These are phyloP conservation scores for Eleutherodactylus coqui DNA, from an alignment of 2,797 vertebrate species.

Conservation along the genomic window DNA sequence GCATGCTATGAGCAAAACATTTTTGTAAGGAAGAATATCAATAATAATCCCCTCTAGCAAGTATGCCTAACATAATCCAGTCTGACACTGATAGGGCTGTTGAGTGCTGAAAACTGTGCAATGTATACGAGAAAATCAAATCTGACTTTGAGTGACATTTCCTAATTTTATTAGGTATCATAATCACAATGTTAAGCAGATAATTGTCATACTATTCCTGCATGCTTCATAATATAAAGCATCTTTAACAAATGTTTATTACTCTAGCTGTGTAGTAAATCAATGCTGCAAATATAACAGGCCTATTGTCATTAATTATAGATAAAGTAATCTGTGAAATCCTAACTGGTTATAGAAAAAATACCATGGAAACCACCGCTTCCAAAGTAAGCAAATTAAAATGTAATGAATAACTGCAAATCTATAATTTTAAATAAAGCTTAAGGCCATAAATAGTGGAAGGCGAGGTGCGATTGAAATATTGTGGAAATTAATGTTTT, in stretches of 20 bases:
- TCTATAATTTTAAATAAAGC: conserved; percentile 43
- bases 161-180: conserved; percentile 4
- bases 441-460: conserved; percentile 35
- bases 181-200: conserved; percentile 23
- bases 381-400: conserved; percentile 51
- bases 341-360: conserved; percentile 28
- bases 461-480: background rate
- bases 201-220: background rate
- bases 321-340: conserved; percentile 27
- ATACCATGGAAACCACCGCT: background rate
- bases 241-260: conserved; percentile 30
- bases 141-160: conserved; percentile 26
- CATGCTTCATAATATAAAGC: conserved; percentile 24
- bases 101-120: background rate
- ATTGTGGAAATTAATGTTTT: conserved; percentile 44
- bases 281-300: conserved; percentile 46
- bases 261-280: conserved; percentile 30
- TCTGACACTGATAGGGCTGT: conserved; percentile 11
- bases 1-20: background rate
- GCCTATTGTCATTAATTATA: conserved; percentile 47
- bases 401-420: conserved; percentile 39
- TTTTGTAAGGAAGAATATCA: background rate
- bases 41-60: background rate
- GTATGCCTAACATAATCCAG: background rate
- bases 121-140: background rate